Conservation (phyloP, 2,888 invertebrate genomes). For the Sarcophaga variegata region DNA sequence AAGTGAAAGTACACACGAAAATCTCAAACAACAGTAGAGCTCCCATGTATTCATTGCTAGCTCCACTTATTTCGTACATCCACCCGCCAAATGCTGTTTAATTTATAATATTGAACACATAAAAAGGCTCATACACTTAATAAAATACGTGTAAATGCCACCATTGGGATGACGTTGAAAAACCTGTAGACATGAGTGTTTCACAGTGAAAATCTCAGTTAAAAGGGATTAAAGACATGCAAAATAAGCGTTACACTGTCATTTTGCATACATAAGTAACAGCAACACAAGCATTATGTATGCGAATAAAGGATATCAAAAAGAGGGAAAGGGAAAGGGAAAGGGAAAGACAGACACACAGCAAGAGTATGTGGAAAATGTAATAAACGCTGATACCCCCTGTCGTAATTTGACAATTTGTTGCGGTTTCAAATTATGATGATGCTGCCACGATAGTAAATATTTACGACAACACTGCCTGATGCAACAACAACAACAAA, state of each 20-base stretch:
- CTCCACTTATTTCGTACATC: no score
- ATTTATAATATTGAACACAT: slow-evolving; percentile 12
- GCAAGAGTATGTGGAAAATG: slow-evolving; percentile 66
- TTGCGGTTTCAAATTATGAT: slow-evolving; percentile 78
- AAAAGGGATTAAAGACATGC: slow-evolving; percentile 49
- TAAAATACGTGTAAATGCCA: no score
- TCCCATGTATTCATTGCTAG: neutral
- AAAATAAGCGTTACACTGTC: slow-evolving; percentile 33
- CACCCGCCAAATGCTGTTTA: neutral
- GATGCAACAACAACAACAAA: no score
- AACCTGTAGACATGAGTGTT: slow-evolving; percentile 2
- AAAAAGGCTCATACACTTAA: neutral
- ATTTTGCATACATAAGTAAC: neutral
- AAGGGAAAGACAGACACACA: no score
- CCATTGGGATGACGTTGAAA: neutral
- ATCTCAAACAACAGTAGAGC: no score
- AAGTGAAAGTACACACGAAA: no score
- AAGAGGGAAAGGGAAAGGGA: no score
- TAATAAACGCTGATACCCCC: slow-evolving; percentile 74
- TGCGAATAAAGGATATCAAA: no score
- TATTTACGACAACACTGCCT: slow-evolving; percentile 62
- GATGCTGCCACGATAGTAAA: slow-evolving; percentile 72
- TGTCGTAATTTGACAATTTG: slow-evolving; percentile 77
- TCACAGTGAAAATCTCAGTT: slow-evolving; percentile 17
- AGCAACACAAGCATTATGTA: no score